phyloP scores from a whole-genome alignment of 1,140 invertebrate species.

The Philaenus spumarius region DNA sequence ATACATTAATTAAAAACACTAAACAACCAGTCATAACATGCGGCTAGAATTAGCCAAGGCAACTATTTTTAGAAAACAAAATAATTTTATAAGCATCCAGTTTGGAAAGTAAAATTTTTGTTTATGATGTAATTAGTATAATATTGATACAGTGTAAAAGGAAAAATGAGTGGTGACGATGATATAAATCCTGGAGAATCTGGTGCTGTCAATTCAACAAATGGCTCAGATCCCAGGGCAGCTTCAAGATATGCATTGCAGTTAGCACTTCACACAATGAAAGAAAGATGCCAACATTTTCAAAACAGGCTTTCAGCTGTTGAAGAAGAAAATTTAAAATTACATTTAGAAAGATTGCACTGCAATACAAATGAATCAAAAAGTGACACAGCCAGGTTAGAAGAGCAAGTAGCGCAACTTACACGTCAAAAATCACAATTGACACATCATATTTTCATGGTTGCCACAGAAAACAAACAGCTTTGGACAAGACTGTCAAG shows the following conservation, averaged over 20 bases:
- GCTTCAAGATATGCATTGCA: slow-evolving; percentile 54
- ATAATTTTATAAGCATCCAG: neutral
- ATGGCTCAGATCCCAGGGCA: neutral
- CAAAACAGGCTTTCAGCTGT: slow-evolving; percentile 57
- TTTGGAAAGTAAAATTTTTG: no score
- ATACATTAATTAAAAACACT: no score
- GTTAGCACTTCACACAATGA: slow-evolving; percentile 69
- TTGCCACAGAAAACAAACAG: slow-evolving; percentile 68
- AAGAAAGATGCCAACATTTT: slow-evolving; percentile 65
- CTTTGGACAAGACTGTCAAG: slow-evolving; percentile 64
- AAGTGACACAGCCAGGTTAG: slow-evolving; percentile 27
- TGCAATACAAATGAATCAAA: slow-evolving; percentile 23
- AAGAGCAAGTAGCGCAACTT: slow-evolving; percentile 35
- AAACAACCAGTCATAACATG: no score
- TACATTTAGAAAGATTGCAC: slow-evolving; percentile 45
- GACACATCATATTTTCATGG: slow-evolving; percentile 66
- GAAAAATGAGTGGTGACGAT: no score
- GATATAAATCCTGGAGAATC: no score
- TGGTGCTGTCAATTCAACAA: no score
- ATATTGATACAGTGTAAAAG: no score
- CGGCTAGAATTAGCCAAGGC: no score
- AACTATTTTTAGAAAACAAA: no score
- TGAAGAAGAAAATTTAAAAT: slow-evolving; percentile 64
- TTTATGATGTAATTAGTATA: no score
- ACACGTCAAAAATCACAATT: slow-evolving; percentile 66